Percentiles rank a stretch among this genome's conserved stretches.
Evolutionary conservation across 2,113 vertebrate species (phyloP).

Genomic region (Platycercus adscitus): DNA sequence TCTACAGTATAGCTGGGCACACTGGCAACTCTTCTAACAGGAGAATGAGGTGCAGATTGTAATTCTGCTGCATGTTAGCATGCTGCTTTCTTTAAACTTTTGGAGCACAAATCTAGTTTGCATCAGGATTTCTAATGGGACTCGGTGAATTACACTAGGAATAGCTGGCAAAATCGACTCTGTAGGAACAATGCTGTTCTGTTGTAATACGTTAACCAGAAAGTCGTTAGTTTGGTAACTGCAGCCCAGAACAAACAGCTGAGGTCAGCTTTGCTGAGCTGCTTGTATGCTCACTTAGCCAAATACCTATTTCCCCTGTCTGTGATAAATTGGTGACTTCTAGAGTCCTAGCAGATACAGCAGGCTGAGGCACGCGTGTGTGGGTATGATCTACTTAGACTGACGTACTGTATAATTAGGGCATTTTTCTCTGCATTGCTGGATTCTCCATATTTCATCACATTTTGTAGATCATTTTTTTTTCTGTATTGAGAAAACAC

Average conservation of each 20-base stretch:
- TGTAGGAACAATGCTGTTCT: neutral
- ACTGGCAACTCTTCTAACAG: neutral
- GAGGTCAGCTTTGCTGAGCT: neutral
- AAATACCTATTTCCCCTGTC: neutral
- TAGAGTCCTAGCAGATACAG: neutral
- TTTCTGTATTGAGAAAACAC: neutral
- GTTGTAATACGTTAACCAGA: neutral
- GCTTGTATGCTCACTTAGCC: neutral
- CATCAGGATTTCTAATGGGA: neutral
- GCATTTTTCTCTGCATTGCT: neutral
- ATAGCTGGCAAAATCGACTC: neutral
- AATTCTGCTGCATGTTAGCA: neutral
- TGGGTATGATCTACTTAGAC: neutral
- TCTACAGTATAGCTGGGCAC: neutral
- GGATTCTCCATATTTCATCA: neutral
- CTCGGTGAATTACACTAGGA: neutral
- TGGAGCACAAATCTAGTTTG: neutral
- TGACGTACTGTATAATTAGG: neutral
- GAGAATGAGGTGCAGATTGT: neutral
- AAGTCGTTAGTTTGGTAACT: neutral
- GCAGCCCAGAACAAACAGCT: neutral
- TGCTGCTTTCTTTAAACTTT: neutral
- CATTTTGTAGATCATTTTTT: neutral
- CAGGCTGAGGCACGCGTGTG: accelerated
- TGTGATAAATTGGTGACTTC: neutral